Percentiles rank a stretch among this genome's conserved stretches.
phyloP scores from a whole-genome alignment of 2,888 invertebrate species.

The Candidula unifasciata region DNA sequence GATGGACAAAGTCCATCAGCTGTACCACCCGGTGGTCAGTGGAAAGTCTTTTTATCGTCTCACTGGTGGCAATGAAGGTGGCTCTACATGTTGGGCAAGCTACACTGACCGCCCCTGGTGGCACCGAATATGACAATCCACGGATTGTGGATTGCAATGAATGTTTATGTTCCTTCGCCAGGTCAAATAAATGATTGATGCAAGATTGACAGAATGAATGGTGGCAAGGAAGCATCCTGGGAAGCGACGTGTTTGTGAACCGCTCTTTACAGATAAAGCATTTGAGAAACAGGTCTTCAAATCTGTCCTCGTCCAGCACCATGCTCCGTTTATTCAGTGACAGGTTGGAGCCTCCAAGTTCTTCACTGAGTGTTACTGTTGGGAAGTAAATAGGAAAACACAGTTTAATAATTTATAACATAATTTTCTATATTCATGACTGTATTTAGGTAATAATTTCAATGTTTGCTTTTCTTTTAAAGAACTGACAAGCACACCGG shows the following conservation, averaged over 20 bases:
- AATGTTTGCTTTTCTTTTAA: no score
- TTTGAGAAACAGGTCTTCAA: slow-evolving; percentile 67
- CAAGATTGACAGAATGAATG: slow-evolving; percentile 68
- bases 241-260: slow-evolving; percentile 60
- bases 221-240: slow-evolving; percentile 70
- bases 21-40: slow-evolving; percentile 71
- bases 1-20: slow-evolving; percentile 70
- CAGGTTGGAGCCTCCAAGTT: slow-evolving; percentile 38
- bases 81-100: slow-evolving; percentile 66
- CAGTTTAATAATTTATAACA: no score
- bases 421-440: no score
- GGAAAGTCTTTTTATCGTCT: slow-evolving; percentile 64
- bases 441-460: no score
- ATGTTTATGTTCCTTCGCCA: slow-evolving; percentile 63
- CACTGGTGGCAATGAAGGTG: slow-evolving; percentile 66
- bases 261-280: slow-evolving; percentile 68
- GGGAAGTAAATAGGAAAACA: neutral
- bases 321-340: slow-evolving; percentile 61
- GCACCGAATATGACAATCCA: slow-evolving; percentile 37
- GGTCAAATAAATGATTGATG: slow-evolving; percentile 60
- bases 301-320: slow-evolving; percentile 68
- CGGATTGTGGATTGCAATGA: slow-evolving; percentile 57
- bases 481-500: no score
- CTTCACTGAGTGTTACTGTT: slow-evolving; percentile 46
- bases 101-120: slow-evolving; percentile 64